Conservation (phyloP, 2,888 invertebrate species). For the Orthosia gothica region DNA sequence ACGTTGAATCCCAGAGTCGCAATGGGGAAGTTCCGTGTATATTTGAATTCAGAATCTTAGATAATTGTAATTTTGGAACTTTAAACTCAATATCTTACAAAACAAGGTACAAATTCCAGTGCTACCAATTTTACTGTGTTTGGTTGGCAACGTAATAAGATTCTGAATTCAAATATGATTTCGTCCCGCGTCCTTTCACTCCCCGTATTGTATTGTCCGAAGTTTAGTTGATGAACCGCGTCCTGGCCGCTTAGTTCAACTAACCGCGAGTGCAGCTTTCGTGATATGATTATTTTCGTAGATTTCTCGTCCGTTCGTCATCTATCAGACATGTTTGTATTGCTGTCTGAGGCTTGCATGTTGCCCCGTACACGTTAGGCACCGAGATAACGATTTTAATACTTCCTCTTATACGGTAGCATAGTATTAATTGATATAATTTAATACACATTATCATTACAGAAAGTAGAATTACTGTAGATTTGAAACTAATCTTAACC, state of each 20-base stretch:
- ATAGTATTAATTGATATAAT: background rate
- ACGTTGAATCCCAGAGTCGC: conserved; percentile 4
- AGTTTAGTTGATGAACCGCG: conserved; percentile 38
- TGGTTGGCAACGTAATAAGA: background rate
- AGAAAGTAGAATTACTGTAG: background rate
- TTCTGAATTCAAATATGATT: conserved; percentile 30
- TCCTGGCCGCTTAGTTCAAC: conserved; percentile 59
- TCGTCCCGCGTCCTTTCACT: conserved; percentile 18
- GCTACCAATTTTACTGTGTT: background rate
- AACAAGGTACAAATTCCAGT: background rate
- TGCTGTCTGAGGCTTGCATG: conserved; percentile 74
- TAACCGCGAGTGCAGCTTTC: conserved; percentile 63
- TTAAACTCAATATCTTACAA: background rate
- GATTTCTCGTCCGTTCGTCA: conserved; percentile 56
- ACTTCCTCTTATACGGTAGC: conserved; percentile 1
- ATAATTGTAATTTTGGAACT: background rate
- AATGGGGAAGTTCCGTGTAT: conserved; percentile 17
- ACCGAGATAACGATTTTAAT: conserved; percentile 70
- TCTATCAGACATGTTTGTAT: conserved; percentile 53
- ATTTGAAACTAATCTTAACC: background rate
- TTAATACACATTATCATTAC: background rate
- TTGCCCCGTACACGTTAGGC: conserved; percentile 57
- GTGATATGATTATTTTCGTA: conserved; percentile 49
- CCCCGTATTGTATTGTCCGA: conserved; percentile 43
- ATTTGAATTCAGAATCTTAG: conserved; percentile 29